Base-by-base conservation (phyloP, 2,797 vertebrate species). In the Mormyrus hasselquistii region DNA sequence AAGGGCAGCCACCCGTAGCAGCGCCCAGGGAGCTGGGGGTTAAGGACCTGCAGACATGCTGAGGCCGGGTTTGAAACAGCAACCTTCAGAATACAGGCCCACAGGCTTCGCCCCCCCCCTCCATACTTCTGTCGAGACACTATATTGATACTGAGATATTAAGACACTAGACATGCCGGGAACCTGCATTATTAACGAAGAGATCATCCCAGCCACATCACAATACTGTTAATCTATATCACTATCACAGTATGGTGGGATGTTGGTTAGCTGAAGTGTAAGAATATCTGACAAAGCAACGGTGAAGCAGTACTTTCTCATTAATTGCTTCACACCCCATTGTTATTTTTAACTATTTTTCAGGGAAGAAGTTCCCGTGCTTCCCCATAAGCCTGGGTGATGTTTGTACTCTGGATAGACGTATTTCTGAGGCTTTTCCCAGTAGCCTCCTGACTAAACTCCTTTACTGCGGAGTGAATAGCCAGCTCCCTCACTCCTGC, bases 401-500 rank as follows among this genome's bases (percentile, higher is more conserved):
- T 3, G 59, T 62, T 62, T 62, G n/a, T n/a, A 9, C 1, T 2
- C 8, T 9, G 8, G 59, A 62, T 25, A 25, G 59, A 62, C 2
- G 2, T 4, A 73, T 73, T 49, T 86, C 25, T 53, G 49, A 52
- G n/a, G 25, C 59, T 62, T 62, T 8, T 59, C 8, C 29, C 44
- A 41, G 86, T 86, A 44, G 16, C 34, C 25, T 50, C 2, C 19
- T 50, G 12, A 53, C 41, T 89, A 50, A 59, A 57, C 25, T 86
- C 10, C 83, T 47, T 83, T 52, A 49, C 52, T 55, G 88, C 53
- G 9, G 55, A 89, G 53, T 52, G 83, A 86, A 89, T 4, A n/a
- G 22, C 8, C 25, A 6, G 19, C 88, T 49, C 19, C 34, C 10
- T 38, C 47, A 25, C 57, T 65, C 52, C 25, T 38, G 50, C 29